phyloP scores from a whole-genome alignment of 2,113 vertebrate genomes.

The Mesoclemmys tuberculata region DNA sequence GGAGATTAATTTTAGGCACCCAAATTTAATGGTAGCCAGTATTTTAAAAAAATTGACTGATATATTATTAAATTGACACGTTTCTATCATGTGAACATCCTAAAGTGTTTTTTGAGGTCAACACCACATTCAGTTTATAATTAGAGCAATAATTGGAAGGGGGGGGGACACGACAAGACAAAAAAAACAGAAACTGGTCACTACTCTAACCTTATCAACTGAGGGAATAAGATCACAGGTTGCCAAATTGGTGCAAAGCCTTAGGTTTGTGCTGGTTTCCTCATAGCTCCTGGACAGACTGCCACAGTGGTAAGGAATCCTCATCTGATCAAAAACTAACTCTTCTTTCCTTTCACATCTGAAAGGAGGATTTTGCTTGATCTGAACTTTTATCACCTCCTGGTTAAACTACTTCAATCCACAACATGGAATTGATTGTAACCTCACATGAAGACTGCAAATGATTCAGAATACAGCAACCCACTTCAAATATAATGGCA shows the following conservation, averaged over 20 bases:
- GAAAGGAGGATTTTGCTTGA: neutral
- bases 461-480: neutral
- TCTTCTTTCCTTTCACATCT: neutral
- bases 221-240: neutral
- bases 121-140: neutral
- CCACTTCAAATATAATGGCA: neutral
- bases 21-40: neutral
- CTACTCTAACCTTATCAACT: neutral
- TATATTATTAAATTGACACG: neutral
- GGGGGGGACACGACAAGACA: too few species aligned
- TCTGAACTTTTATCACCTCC: neutral
- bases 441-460: neutral
- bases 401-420: neutral
- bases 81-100: neutral
- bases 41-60: neutral
- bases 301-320: neutral
- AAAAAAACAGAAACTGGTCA: neutral
- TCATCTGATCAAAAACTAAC: neutral
- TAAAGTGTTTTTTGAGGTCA: neutral
- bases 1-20: neutral
- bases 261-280: neutral
- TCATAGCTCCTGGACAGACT: neutral
- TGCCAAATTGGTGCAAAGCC: neutral
- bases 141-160: too few species aligned
- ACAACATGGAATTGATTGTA: neutral